These are phyloP conservation scores for Neosilurus hyrtlii DNA, from an alignment of 2,797 vertebrate species.

Conservation along the genomic window DNA sequence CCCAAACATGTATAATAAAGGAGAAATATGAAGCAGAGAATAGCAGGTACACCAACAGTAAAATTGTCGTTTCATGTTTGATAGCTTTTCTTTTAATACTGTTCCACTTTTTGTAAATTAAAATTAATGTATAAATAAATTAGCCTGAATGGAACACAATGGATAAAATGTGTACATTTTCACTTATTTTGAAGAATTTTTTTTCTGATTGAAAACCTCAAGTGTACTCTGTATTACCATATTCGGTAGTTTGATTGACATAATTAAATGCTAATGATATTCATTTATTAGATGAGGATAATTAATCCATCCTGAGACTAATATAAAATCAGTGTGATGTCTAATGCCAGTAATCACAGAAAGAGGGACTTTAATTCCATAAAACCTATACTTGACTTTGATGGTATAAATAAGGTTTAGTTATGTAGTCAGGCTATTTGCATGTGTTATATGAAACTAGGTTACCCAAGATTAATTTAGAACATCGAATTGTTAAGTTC, in stretches of 20 bases:
- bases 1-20: too few relatives aligned
- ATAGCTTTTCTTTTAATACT: not conserved
- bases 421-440: not conserved
- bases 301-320: constrained; percentile 32
- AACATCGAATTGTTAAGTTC: not conserved
- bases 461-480: not conserved
- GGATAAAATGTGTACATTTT: not conserved
- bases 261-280: constrained; percentile 43
- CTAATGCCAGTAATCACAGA: constrained; percentile 33
- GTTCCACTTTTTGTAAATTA: not conserved
- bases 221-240: not conserved
- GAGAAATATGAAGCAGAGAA: too few relatives aligned
- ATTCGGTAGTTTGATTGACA: constrained; percentile 22
- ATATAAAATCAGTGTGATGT: constrained; percentile 31
- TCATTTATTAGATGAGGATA: constrained; percentile 36
- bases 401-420: constrained; percentile 1
- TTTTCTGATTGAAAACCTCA: constrained; percentile 5
- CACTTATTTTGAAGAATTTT: not conserved
- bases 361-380: constrained; percentile 16
- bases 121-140: not conserved
- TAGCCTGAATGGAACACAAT: not conserved
- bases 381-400: not conserved
- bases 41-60: not conserved
- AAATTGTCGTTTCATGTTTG: not conserved
- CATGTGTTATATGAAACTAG: not conserved